phyloP scores from a whole-genome alignment of 30 jellyfish, hydroid and myxozoan genomes.

The Cassiopea andromeda region DNA sequence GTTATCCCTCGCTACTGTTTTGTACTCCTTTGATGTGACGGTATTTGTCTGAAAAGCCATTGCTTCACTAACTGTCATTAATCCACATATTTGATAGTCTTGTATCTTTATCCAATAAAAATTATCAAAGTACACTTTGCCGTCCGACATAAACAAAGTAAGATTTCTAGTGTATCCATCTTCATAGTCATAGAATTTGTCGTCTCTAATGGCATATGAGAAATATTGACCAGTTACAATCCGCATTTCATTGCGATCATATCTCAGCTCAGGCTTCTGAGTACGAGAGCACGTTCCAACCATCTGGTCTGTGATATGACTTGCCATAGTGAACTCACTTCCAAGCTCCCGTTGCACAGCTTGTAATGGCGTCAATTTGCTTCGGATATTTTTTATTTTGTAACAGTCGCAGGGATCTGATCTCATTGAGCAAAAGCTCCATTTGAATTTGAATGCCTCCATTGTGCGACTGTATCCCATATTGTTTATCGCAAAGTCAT shows the following conservation, averaged over 20 bases:
- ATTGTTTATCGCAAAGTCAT: conserved; percentile 65
- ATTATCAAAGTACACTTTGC: neutral
- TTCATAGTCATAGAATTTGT: conserved; percentile 85
- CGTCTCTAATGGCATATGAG: conserved; percentile 63
- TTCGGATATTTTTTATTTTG: conserved; percentile 26
- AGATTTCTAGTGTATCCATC: conserved; percentile 90
- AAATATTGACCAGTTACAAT: conserved; percentile 66
- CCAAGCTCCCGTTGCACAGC: neutral
- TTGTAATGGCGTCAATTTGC: neutral
- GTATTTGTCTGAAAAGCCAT: neutral
- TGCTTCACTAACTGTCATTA: conserved; percentile 32
- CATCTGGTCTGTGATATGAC: conserved; percentile 13
- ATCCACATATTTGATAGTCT: conserved; percentile 65
- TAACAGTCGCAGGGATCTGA: conserved; percentile 69
- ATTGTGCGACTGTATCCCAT: conserved; percentile 30
- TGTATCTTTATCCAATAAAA: conserved; percentile 74
- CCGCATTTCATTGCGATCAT: conserved; percentile 41
- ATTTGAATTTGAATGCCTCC: conserved; percentile 29
- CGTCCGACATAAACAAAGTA: conserved; percentile 46
- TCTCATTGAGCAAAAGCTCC: conserved; percentile 83
- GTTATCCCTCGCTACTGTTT: conserved; percentile 73
- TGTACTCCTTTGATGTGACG: conserved; percentile 47
- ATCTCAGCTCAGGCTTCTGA: conserved; percentile 49
- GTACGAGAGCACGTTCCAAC: conserved; percentile 42
- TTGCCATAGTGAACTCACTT: conserved; percentile 33